Conservation (phyloP, 2,113 vertebrate species). For the Grallaria varia region DNA sequence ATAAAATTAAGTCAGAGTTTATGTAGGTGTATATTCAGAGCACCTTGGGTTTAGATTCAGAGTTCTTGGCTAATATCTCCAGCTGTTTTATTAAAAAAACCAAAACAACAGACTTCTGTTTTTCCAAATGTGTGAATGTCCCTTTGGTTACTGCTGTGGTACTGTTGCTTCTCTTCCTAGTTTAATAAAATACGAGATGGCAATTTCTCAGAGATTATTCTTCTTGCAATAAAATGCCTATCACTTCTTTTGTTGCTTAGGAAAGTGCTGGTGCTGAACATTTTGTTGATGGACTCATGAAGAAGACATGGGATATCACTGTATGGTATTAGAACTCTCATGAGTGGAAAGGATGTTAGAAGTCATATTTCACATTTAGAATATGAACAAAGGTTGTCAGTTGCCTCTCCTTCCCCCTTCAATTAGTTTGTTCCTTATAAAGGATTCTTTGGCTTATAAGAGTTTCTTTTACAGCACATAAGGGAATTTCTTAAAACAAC, state of each 20-base stretch:
- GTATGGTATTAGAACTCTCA: conserved; percentile 23
- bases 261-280: not conserved
- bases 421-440: not conserved
- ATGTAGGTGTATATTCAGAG: not conserved
- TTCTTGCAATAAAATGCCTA: conserved; percentile 51
- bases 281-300: conserved; percentile 36
- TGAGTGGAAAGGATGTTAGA: not conserved
- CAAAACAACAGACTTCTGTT: not conserved
- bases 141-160: not conserved
- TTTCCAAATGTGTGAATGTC: not conserved
- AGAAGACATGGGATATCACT: conserved; percentile 21
- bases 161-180: conserved; percentile 46
- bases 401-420: not conserved
- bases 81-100: not conserved
- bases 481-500: conserved; percentile 9
- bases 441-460: not conserved
- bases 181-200: conserved; percentile 55
- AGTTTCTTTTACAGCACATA: not conserved
- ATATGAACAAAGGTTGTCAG: not conserved
- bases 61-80: not conserved
- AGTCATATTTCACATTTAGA: not conserved
- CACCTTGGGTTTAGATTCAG: conserved; percentile 43
- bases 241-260: conserved; percentile 4
- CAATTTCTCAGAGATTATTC: conserved; percentile 36
- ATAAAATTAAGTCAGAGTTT: not conserved